Evolutionary conservation across 2,888 invertebrate species (phyloP).

Genomic region (Willowsia nigromaculata): DNA sequence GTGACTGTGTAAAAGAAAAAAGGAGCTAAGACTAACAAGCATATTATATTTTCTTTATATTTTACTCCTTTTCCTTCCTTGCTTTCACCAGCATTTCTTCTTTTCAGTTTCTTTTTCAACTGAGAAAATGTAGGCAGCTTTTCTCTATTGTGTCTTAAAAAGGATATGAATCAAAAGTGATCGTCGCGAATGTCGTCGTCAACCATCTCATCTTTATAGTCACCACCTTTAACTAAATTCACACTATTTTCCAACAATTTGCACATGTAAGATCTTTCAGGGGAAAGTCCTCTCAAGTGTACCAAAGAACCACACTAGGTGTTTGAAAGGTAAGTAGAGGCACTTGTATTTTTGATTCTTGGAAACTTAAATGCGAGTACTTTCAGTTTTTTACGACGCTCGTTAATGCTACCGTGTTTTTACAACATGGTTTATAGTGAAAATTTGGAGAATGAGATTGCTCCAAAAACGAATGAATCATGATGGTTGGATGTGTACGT

Average conservation of each 20-base stretch:
- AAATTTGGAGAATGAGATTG: not conserved
- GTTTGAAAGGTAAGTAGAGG: not conserved
- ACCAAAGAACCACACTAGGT: not conserved
- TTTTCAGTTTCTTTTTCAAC: not conserved
- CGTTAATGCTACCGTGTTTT: not conserved
- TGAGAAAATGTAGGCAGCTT: not conserved
- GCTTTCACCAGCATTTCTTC: not conserved
- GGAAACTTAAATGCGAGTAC: not conserved
- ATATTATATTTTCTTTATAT: not conserved
- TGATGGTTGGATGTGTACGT: not conserved
- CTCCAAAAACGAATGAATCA: not conserved
- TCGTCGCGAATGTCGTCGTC: not conserved
- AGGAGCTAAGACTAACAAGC: constrained; percentile 9
- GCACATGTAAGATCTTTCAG: not conserved
- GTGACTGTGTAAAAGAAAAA: not conserved
- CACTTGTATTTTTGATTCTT: not conserved
- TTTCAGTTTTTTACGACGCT: not conserved
- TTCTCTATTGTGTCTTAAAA: not conserved
- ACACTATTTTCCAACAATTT: constrained; percentile 2
- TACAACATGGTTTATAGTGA: not conserved
- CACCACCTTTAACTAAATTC: not conserved
- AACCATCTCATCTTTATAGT: not conserved
- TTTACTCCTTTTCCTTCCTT: not conserved
- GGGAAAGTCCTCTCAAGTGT: not conserved
- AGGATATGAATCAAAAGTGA: constrained; percentile 8